Base-by-base conservation (phyloP, 2,888 invertebrate genomes). In the Polydesmus complanatus region DNA sequence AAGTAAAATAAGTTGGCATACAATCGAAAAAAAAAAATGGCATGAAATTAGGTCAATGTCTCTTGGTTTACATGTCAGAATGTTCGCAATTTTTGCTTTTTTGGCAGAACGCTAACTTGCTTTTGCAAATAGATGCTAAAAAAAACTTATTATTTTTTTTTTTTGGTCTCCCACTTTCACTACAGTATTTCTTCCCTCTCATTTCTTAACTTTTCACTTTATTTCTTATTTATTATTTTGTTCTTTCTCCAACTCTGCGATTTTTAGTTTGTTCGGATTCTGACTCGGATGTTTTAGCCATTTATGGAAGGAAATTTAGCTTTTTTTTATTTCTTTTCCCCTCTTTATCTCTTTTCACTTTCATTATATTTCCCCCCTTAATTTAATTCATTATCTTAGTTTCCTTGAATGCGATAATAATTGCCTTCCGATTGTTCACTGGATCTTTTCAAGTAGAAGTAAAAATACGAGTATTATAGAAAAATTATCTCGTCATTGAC, bases 21-120 rank as follows among this genome's bases (percentile, higher is more conserved):
- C 54, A 27, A 54, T 26, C 21, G 27, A 27, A 27, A 27, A 8
- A 37, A 8, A 8, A 37, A 2, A 3, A 3, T 23, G 52, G 52
- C 14, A 8, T 3, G 27, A 54, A 54, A 27, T 54, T 54, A 54
- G 54, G 54, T 54, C 54, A 54, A 54, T 54, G 54, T 54, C 54
- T 54, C 26, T 54, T 8, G 5, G 5, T 37, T 37, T 37, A 8
- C 14, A 37, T 37, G 37, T 14, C 37, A 37, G 14, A 37, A 14
- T 37, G 5, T 37, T 37, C 14, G 37, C 14, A 14, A 8, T 5
- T 37, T 5, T 37, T 37, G 5, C 14, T 37, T 37, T 37, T 37
- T 37, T 37, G 37, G 37, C 37, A 37, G 37, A 14, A 37, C 37
- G 14, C 14, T 37, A 37, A 37, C 5, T 37, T 5, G 37, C 14